A percentile compares a stretch with the other conserved stretches of the same genome.
These are phyloP conservation scores for Dreissena polymorpha DNA, from an alignment of 1,140 invertebrate species.

Conservation along the genomic window DNA sequence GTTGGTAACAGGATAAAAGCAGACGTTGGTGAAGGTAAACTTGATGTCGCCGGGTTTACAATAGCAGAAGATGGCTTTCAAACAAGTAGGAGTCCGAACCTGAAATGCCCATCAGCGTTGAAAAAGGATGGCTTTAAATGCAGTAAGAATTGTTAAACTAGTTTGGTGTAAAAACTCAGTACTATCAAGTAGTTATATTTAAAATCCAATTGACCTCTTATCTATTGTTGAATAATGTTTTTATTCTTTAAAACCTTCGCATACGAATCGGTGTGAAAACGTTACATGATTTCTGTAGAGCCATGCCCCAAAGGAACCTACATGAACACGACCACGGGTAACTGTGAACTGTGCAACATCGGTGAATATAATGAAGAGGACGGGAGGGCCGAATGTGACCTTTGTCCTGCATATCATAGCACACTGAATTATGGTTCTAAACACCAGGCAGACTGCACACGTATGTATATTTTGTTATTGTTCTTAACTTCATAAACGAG, in stretches of 20 bases:
- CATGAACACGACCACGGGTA: neutral
- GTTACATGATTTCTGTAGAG: neutral
- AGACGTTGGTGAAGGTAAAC: neutral
- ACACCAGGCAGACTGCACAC: neutral
- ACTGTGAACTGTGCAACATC: constrained; percentile 3
- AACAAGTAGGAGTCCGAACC: neutral
- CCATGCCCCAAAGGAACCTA: constrained; percentile 3
- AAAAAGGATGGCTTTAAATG: neutral
- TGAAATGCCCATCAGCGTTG: neutral
- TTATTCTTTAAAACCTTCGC: too few species aligned
- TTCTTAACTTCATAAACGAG: too few species aligned
- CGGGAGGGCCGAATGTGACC: neutral
- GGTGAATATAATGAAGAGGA: constrained; percentile 13
- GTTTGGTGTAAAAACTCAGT: too few species aligned
- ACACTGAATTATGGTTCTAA: constrained; percentile 1
- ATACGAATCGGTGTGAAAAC: too few species aligned
- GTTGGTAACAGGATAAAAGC: neutral
- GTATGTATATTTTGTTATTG: neutral
- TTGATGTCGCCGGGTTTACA: neutral
- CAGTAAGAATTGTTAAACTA: neutral
- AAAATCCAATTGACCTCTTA: neutral
- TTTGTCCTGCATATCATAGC: constrained; percentile 13
- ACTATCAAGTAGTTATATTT: too few species aligned
- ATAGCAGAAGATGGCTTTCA: neutral
- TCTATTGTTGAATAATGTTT: neutral